These are phyloP conservation scores for Calidris pygmaea DNA, from an alignment of 2,113 vertebrate species.

Conservation along the genomic window DNA sequence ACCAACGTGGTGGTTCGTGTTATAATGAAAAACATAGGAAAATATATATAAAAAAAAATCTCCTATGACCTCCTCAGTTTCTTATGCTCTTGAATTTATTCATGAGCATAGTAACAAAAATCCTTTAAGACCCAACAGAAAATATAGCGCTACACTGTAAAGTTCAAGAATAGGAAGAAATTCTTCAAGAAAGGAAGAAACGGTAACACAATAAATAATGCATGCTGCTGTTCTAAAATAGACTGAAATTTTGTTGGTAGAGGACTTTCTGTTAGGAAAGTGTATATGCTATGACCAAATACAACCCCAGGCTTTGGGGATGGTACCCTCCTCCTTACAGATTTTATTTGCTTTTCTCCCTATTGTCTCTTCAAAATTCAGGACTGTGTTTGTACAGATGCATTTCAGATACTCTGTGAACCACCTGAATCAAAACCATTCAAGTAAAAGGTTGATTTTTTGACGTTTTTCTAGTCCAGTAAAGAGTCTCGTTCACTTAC, in stretches of 20 bases:
- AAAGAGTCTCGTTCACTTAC: not conserved
- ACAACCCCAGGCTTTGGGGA: not conserved
- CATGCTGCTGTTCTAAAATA: not conserved
- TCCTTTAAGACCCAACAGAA: constrained; percentile 16
- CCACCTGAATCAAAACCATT: not conserved
- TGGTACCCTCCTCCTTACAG: not conserved
- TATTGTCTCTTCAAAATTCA: not conserved
- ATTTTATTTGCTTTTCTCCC: not conserved
- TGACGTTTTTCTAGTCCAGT: not conserved
- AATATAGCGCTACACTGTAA: not conserved
- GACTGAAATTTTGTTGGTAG: not conserved
- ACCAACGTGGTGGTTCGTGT: not conserved
- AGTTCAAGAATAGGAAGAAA: not conserved
- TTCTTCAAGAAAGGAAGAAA: not conserved
- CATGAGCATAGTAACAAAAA: not conserved
- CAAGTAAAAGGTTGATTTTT: not conserved
- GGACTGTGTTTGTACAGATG: not conserved
- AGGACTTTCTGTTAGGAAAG: not conserved
- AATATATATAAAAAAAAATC: not conserved
- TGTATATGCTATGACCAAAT: not conserved
- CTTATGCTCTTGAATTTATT: not conserved
- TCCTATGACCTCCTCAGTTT: not conserved
- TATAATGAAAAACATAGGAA: not conserved
- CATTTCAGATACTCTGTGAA: not conserved
- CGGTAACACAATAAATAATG: not conserved